Evolutionary conservation across 2,888 invertebrate species (phyloP).

Genomic region (Ophioninae sp.): DNA sequence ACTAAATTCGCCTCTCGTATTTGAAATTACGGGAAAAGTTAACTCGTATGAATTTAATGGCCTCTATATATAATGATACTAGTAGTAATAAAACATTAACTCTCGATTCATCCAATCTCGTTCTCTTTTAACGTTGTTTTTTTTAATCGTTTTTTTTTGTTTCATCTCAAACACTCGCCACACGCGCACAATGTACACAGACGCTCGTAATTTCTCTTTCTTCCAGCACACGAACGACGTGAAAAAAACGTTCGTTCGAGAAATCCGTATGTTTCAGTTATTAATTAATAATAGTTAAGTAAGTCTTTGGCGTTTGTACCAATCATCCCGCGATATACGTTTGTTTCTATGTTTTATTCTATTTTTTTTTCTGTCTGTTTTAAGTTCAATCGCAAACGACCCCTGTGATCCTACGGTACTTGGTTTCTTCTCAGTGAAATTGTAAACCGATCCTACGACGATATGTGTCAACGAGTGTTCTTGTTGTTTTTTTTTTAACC

Average conservation of each 20-base stretch:
- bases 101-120: neutral
- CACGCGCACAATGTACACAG: conserved; percentile 52
- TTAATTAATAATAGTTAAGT: conserved; percentile 74
- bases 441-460: conserved; percentile 33
- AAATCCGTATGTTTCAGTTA: conserved; percentile 67
- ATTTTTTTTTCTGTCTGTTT: conserved; percentile 40
- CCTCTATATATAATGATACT: conserved; percentile 13
- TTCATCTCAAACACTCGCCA: conserved; percentile 54
- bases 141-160: conserved; percentile 19
- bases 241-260: conserved; percentile 41
- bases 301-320: conserved; percentile 79
- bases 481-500: neutral
- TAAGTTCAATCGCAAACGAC: conserved; percentile 30
- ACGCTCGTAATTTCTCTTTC: conserved; percentile 48
- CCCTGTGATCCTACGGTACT: conserved; percentile 16
- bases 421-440: conserved; percentile 7
- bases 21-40: conserved; percentile 8
- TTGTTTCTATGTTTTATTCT: conserved; percentile 63
- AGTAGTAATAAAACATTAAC: conserved; percentile 2
- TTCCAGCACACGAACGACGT: conserved; percentile 34
- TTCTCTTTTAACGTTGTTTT: neutral
- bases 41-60: conserved; percentile 30
- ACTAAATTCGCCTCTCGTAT: conserved; percentile 3
- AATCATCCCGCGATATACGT: conserved; percentile 70
- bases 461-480: conserved; percentile 20